These are phyloP conservation scores for human (Homo sapiens) DNA, from an alignment of 2,113 vertebrate species.

Conservation along the genomic window GRCh38 chr2:199809501-199810000, in stretches of 20 bases:
- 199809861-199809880: slow-evolving; percentile 36
- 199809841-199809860: slow-evolving; percentile 24
- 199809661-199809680: slow-evolving; percentile 40
- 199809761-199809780: neutral
- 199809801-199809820: neutral
- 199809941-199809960: neutral
- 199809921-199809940: neutral
- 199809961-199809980: neutral
- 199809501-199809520: neutral
- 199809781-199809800: neutral
- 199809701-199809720: slow-evolving; percentile 5
- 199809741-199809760: neutral
- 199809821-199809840: neutral
- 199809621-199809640: slow-evolving; percentile 7
- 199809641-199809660: slow-evolving; percentile 3
- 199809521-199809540: slow-evolving; percentile 46
- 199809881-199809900: slow-evolving; percentile 1
- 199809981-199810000: neutral
- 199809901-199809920: neutral
- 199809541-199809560: slow-evolving; percentile 20
- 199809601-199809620: slow-evolving; percentile 36
- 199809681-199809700: slow-evolving; percentile 20
- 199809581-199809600: slow-evolving; percentile 39
- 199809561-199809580: slow-evolving; percentile 32
- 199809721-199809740: neutral